A percentile compares a stretch with the other conserved stretches of the same genome.
phyloP scores from a whole-genome alignment of 2,888 invertebrate genomes.

The Cinara cedri region DNA sequence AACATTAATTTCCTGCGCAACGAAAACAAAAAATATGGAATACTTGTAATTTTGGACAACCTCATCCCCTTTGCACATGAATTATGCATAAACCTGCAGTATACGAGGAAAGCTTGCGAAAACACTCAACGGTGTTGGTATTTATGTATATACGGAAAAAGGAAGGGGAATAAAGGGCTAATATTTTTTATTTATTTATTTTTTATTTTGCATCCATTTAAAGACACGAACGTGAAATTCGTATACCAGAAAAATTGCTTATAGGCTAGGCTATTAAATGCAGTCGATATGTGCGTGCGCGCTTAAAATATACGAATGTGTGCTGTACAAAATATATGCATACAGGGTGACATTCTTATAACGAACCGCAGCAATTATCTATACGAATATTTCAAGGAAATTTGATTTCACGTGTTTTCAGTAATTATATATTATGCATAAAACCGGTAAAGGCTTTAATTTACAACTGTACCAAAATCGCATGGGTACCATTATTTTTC shows the following conservation, averaged over 20 bases:
- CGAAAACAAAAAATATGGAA: constrained; percentile 39
- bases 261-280: constrained; percentile 2
- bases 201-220: constrained; percentile 3
- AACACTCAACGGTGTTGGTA: neutral
- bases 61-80: constrained; percentile 24
- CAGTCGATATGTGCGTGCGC: neutral
- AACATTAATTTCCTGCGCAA: constrained; percentile 40
- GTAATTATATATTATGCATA: too few species aligned
- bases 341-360: too few species aligned
- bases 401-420: neutral
- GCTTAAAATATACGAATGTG: too few species aligned
- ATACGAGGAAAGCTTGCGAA: constrained; percentile 6
- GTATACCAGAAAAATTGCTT: neutral
- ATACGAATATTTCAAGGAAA: too few species aligned
- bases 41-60: constrained; percentile 47
- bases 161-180: neutral
- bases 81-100: constrained; percentile 47
- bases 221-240: constrained; percentile 6
- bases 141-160: neutral
- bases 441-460: too few species aligned
- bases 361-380: too few species aligned
- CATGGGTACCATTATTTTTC: too few species aligned
- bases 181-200: neutral
- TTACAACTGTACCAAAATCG: too few species aligned
- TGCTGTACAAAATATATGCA: too few species aligned